Conservation (phyloP, 2,113 vertebrate species). For the Bungarus multicinctus region DNA sequence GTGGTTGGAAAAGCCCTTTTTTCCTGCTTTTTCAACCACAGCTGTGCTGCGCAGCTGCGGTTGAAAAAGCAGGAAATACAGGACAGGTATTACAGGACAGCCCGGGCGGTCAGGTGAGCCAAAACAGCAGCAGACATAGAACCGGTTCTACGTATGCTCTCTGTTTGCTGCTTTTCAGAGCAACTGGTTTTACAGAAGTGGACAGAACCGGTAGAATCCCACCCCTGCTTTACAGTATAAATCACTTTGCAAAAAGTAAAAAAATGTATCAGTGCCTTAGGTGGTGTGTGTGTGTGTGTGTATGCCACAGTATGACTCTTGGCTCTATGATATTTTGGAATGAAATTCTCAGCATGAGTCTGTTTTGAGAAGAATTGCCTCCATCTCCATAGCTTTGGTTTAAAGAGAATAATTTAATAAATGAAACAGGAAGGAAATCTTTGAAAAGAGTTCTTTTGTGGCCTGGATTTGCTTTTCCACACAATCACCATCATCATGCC, state of each 20-base stretch:
- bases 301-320: neutral
- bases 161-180: too few species aligned
- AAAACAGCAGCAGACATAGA: too few species aligned
- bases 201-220: too few species aligned
- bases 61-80: too few species aligned
- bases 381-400: neutral
- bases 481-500: neutral
- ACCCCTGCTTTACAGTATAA: neutral
- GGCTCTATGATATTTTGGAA: neutral
- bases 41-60: too few species aligned
- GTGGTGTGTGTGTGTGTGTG: neutral
- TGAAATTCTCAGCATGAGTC: neutral
- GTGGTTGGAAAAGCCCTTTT: too few species aligned
- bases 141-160: too few species aligned
- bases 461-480: neutral
- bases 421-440: neutral
- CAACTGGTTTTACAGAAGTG: too few species aligned
- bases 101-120: too few species aligned
- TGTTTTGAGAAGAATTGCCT: conserved; percentile 23
- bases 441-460: neutral
- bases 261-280: conserved; percentile 2
- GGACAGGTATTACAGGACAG: too few species aligned
- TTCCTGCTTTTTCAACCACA: too few species aligned
- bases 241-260: conserved; percentile 20
- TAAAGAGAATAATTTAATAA: neutral